phyloP scores from a whole-genome alignment of 2,797 vertebrate genomes.

The Artibeus jamaicensis region DNA sequence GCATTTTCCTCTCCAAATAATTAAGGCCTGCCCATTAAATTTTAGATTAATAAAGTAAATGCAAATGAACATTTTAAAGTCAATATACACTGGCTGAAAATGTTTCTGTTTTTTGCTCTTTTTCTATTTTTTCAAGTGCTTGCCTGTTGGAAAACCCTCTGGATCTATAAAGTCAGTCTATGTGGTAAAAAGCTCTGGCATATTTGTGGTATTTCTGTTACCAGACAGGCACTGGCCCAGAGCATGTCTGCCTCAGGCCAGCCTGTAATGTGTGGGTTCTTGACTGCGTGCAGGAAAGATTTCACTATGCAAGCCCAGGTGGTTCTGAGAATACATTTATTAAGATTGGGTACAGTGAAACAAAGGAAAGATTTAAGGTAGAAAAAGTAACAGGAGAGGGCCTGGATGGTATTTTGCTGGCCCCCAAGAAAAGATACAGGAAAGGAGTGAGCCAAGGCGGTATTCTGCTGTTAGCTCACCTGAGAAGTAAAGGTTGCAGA shows the following conservation, averaged over 20 bases:
- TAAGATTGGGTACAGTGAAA: background rate
- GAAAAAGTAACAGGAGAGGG: background rate
- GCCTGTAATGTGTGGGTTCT: background rate
- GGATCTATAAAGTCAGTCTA: background rate
- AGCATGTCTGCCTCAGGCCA: background rate
- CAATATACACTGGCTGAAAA: slow-evolving; percentile 34
- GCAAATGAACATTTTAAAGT: slow-evolving; percentile 12
- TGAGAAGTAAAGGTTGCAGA: background rate
- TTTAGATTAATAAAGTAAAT: background rate
- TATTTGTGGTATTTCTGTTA: background rate
- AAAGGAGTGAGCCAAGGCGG: background rate
- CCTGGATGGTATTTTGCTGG: background rate
- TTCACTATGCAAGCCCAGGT: background rate
- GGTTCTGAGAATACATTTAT: background rate
- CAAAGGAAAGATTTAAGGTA: background rate
- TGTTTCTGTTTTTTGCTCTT: slow-evolving; percentile 37
- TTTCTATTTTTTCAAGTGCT: slow-evolving; percentile 31
- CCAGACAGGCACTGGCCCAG: background rate
- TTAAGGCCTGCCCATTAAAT: background rate
- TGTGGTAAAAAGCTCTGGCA: background rate
- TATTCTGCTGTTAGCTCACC: background rate
- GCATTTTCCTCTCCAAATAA: background rate
- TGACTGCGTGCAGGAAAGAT: background rate
- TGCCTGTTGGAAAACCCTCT: slow-evolving; percentile 3
- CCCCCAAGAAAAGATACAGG: background rate